These are phyloP conservation scores for Lepus oiostolus DNA, from an alignment of 2,797 vertebrate species.

Conservation along the genomic window DNA sequence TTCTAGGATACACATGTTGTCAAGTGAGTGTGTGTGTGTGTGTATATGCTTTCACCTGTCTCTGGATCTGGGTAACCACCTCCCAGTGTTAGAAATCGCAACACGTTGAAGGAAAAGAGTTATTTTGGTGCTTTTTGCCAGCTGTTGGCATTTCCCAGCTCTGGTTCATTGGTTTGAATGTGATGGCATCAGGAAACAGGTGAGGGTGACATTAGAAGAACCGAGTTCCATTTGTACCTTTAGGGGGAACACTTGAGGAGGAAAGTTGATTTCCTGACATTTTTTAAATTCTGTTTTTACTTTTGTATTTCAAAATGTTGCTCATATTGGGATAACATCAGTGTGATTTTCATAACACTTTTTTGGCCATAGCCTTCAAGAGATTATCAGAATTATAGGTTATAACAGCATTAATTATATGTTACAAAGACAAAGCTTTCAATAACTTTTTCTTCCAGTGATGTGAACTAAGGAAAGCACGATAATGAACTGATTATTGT, in stretches of 20 bases:
- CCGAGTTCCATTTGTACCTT: background rate
- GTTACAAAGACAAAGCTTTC: slow-evolving; percentile 28
- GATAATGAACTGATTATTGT: slow-evolving; percentile 32
- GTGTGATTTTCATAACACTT: slow-evolving; percentile 21
- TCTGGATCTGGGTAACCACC: background rate
- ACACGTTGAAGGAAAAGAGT: background rate
- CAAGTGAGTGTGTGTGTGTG: background rate
- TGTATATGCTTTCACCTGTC: background rate
- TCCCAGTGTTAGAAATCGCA: background rate
- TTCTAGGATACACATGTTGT: background rate
- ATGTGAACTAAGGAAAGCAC: background rate
- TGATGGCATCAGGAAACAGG: background rate
- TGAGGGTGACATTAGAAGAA: slow-evolving; percentile 5
- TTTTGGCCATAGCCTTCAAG: slow-evolving; percentile 22
- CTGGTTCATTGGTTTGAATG: slow-evolving; percentile 1
- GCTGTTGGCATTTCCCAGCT: background rate
- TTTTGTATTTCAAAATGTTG: slow-evolving; percentile 38
- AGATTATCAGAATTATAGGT: slow-evolving; percentile 33
- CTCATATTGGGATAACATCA: background rate
- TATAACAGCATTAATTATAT: background rate
- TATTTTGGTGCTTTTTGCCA: background rate
- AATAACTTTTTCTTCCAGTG: background rate
- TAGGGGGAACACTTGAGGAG: background rate
- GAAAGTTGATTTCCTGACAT: background rate
- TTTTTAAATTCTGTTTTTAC: background rate